Evolutionary conservation across 1,140 invertebrate species (phyloP).

Genomic region (Heliconius melpomene): DNA sequence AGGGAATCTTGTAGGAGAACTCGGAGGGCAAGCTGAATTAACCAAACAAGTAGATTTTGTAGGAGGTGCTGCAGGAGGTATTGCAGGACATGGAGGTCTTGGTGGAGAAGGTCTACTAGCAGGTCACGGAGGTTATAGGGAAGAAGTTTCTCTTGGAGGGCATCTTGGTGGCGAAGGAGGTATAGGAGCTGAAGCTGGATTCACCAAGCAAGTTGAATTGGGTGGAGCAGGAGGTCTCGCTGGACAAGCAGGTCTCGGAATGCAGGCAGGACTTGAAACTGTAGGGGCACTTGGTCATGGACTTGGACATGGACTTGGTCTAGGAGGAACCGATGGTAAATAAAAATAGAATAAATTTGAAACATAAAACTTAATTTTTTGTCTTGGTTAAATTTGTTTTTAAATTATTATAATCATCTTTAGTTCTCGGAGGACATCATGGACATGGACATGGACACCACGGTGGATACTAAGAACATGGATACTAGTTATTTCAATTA

Average conservation of each 20-base stretch:
- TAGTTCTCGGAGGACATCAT: constrained; percentile 22
- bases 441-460: not conserved
- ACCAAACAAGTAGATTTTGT: not conserved
- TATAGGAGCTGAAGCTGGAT: not conserved
- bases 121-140: not conserved
- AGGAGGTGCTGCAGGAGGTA: not conserved
- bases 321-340: too few species aligned
- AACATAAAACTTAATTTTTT: too few species aligned
- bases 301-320: too few species aligned
- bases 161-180: not conserved
- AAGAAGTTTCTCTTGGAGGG: not conserved
- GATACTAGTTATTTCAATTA: constrained; percentile 41
- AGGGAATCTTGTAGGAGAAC: too few species aligned
- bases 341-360: too few species aligned
- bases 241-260: not conserved
- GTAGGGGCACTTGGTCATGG: too few species aligned
- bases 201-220: not conserved
- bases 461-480: constrained; percentile 47
- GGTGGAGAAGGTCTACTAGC: too few species aligned
- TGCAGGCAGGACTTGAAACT: too few species aligned
- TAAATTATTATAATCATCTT: too few species aligned
- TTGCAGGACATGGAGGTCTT: not conserved
- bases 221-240: not conserved
- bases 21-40: too few species aligned
- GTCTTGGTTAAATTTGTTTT: too few species aligned